Evolutionary conservation across 2,797 vertebrate species (phyloP).

Genomic region (Poecile montanus): DNA sequence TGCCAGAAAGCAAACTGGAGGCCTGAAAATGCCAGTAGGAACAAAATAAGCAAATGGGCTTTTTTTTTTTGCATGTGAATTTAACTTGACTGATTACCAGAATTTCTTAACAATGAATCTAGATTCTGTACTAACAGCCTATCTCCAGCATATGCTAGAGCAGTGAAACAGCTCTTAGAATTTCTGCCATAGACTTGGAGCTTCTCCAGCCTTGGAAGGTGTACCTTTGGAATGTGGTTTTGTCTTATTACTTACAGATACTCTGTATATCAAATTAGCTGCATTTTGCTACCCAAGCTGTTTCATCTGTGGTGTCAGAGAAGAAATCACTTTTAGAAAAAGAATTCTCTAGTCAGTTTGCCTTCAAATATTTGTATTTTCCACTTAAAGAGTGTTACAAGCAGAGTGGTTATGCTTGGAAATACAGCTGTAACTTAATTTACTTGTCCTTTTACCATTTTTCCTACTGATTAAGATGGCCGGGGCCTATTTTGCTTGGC

Average conservation of each 20-base stretch:
- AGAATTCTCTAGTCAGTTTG: neutral
- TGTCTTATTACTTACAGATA: neutral
- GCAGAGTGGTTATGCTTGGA: neutral
- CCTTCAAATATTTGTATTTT: neutral
- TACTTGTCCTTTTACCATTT: neutral
- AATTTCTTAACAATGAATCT: neutral
- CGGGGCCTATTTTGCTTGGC: neutral
- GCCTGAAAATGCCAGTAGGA: neutral
- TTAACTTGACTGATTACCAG: neutral
- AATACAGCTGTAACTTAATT: neutral
- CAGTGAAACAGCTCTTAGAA: neutral
- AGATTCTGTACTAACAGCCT: neutral
- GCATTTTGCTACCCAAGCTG: neutral
- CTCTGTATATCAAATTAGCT: neutral
- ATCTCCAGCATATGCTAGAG: neutral
- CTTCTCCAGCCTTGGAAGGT: neutral
- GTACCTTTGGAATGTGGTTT: neutral
- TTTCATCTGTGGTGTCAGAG: neutral
- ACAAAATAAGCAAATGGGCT: neutral
- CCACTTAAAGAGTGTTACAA: neutral
- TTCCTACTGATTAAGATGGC: neutral
- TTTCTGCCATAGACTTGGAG: neutral
- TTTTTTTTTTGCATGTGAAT: neutral
- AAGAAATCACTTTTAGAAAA: neutral
- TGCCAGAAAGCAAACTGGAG: neutral